Base-by-base conservation (phyloP, 2,888 invertebrate species). In the Microctonus brassicae region DNA sequence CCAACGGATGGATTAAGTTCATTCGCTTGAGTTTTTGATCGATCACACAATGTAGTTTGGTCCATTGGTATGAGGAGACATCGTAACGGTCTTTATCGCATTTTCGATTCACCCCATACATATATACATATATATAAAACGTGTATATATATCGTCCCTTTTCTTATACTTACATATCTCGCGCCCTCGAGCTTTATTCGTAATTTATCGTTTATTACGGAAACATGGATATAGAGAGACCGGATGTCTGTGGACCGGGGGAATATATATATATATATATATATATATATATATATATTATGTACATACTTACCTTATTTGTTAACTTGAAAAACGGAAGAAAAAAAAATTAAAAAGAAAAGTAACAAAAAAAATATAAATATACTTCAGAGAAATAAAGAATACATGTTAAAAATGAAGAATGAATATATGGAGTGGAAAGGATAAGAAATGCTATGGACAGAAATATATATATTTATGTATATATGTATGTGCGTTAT, bases 21-120 rank as follows among this genome's bases (percentile, higher is more conserved):
- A 82, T 84, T 52, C 60, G 64, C 22, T 58, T 82, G 86, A 83
- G 88, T 78, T 82, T 88, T 78, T 82, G 81, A 82, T 83, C 80
- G 82, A 83, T 83, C 81, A 80, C 68, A 72, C 77, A 72, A 75
- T 74, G 71, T 75, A 55, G 55, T 69, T 67, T 53, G 53, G 53
- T 53, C 53, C 69, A 65, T 1, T 52, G 55, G 42, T 62, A 17
- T 29, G 66, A 60, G 62, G 34, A 66, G 60, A 20, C 63, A 55
- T 60, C 72, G 66, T 73, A 82, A 82, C 82, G 77, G 80, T 78
- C 77, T 76, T 76, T 66, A 72, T 80, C 75, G 73, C 75, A 58
- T 75, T 73, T 73, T 71, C 69, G 53, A 74, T 66, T 73, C 36
- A 47, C 47, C 47, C 47, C n/a, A 52, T 13, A 20, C 10, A 39